Conservation (phyloP, 2,888 invertebrate species). For the Caenorhabditis virilis region DNA sequence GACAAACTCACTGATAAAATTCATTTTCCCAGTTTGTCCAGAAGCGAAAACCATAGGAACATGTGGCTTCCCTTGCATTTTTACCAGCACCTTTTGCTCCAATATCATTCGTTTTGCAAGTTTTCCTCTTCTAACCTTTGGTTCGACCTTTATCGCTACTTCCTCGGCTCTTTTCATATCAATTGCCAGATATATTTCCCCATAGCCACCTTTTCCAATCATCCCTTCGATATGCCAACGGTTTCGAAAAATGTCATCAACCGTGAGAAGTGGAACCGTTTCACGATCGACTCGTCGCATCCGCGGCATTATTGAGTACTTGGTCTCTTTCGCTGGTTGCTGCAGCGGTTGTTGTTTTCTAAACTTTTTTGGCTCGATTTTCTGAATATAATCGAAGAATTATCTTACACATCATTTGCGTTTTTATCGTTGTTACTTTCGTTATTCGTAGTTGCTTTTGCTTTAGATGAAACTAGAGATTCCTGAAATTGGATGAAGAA, state of each 20-base stretch:
- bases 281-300: conserved; percentile 1
- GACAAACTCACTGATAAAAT: conserved; percentile 27
- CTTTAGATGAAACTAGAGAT: too few relatives aligned
- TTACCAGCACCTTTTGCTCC: conserved; percentile 49
- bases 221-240: conserved; percentile 44
- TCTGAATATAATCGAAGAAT: too few relatives aligned
- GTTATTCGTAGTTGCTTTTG: too few relatives aligned
- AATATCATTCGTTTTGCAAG: conserved; percentile 52
- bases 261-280: conserved; percentile 18
- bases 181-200: conserved; percentile 52
- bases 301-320: conserved; percentile 2
- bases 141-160: conserved; percentile 58
- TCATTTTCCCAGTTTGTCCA: conserved; percentile 37
- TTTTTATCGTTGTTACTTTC: too few relatives aligned
- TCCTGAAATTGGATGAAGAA: too few relatives aligned
- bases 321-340: too few relatives aligned
- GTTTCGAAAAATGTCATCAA: conserved; percentile 41
- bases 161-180: conserved; percentile 43
- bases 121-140: conserved; percentile 43
- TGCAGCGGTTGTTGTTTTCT: too few relatives aligned
- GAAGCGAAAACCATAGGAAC: conserved; percentile 50
- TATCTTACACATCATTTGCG: too few relatives aligned
- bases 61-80: conserved; percentile 55
- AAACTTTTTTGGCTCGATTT: too few relatives aligned
- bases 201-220: conserved; percentile 49